Evolutionary conservation across 2,797 vertebrate genomes (phyloP).

Genomic region (Coilia nasus): DNA sequence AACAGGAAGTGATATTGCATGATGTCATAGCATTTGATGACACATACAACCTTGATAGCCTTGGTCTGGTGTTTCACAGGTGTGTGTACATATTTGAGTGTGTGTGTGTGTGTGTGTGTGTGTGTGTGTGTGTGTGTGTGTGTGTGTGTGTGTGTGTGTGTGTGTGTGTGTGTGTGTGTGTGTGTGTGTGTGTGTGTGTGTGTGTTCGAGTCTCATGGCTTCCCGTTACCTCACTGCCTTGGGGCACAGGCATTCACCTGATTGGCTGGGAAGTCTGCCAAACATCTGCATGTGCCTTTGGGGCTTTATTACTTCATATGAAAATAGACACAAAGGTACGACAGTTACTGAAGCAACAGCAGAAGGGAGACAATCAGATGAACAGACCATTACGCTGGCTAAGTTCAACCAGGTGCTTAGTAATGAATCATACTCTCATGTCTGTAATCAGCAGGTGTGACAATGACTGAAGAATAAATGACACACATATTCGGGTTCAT

Average conservation of each 20-base stretch:
- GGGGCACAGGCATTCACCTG: background rate
- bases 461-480: background rate
- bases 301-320: constrained; percentile 30
- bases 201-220: background rate
- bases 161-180: background rate
- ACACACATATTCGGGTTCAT: background rate
- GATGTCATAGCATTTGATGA: background rate
- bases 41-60: background rate
- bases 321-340: constrained; percentile 1
- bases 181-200: background rate
- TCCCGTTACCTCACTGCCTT: background rate
- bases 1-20: background rate
- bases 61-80: background rate
- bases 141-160: background rate
- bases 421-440: constrained; percentile 31
- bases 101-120: background rate
- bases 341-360: background rate
- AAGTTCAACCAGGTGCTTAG: constrained; percentile 26
- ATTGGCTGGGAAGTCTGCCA: constrained; percentile 23
- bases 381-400: background rate
- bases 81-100: background rate
- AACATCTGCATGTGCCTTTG: constrained; percentile 45
- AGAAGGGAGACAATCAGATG: constrained; percentile 43
- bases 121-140: background rate
- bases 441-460: constrained; percentile 6